Base-by-base conservation (phyloP, 1,140 invertebrate species). In the Nymphalis io region DNA sequence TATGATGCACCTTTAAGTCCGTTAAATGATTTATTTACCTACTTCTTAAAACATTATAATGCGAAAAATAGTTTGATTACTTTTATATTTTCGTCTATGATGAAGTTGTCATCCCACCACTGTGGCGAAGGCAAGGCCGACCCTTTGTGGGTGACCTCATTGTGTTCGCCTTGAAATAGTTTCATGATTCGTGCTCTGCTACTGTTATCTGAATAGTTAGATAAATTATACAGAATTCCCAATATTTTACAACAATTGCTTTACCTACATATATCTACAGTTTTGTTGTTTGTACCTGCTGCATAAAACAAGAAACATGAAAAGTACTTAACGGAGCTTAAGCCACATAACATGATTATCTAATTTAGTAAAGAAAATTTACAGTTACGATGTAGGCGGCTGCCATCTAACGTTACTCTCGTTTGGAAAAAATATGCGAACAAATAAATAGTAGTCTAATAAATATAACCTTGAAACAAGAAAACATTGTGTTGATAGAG, bases 111-210 rank as follows among this genome's bases (percentile, higher is more conserved):
- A 85, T 82, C 83, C 82, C 77, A 84, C 77, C 68, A 75, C 68
- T 74, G 73, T 73, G 75, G 80, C 82, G 82, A 83, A 83, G 83
- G 78, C 87, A 88, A 91, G 86, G 88, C 80, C 86, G 77, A 73
- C 85, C 89, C 87, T 89, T 86, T 84, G 82, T 88, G 81, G 80
- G 80, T 89, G 87, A 85, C 89, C 89, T 87, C 84, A 86, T 82
- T 88, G 81, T 74, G 78, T 77, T 89, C 76, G 82, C 87, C 87
- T 89, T 91, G 89, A 79, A 91, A 91, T 88, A 89, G 86, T 89
- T 91, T 87, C 80, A 87, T 85, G 86, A 89, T 88, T 88, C 78
- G 83, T 83, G 77, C 78, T 68, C 69, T 75, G 76, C 74, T 74
- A 70, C 74, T 83, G 75, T 88, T 88, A 84, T 87, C 82, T 89